Evolutionary conservation across 2,113 vertebrate genomes (phyloP).

Genomic region (Pangasianodon gigas): DNA sequence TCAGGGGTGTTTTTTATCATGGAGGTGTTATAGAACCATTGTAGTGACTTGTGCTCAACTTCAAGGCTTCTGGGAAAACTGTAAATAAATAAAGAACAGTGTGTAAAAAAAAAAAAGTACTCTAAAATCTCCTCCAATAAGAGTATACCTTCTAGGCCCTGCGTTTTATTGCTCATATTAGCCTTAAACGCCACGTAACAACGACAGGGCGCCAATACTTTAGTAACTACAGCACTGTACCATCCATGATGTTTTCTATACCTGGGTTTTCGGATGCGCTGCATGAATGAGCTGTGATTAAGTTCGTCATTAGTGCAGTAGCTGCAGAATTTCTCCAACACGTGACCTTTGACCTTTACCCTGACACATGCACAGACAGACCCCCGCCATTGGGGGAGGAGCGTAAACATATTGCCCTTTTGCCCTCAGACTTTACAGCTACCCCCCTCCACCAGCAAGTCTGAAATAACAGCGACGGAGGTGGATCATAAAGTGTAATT

Average conservation of each 20-base stretch:
- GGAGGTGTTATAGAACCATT: constrained; percentile 31
- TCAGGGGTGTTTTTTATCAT: constrained; percentile 22
- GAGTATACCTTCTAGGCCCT: not conserved
- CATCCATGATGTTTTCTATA: not conserved
- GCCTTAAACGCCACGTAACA: not conserved
- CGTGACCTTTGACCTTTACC: constrained; percentile 25
- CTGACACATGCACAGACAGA: constrained; percentile 24
- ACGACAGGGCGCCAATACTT: not conserved
- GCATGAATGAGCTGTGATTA: not conserved
- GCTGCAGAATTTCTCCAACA: not conserved
- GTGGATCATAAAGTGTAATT: not conserved
- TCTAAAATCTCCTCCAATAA: not conserved
- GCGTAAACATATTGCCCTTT: constrained; percentile 18
- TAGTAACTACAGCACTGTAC: not conserved
- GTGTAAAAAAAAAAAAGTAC: not conserved
- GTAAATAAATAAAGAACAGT: not conserved
- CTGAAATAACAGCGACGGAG: constrained; percentile 5
- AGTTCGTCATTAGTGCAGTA: not conserved
- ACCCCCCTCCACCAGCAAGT: not conserved
- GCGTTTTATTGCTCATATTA: not conserved
- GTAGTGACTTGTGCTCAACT: not conserved
- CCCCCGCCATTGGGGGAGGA: not conserved
- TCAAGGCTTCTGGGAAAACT: constrained; percentile 22
- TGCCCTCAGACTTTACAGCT: constrained; percentile 21
- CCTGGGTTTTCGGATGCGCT: not conserved